phyloP scores from a whole-genome alignment of 2,797 vertebrate genomes.

The Hafferia zeledoni region DNA sequence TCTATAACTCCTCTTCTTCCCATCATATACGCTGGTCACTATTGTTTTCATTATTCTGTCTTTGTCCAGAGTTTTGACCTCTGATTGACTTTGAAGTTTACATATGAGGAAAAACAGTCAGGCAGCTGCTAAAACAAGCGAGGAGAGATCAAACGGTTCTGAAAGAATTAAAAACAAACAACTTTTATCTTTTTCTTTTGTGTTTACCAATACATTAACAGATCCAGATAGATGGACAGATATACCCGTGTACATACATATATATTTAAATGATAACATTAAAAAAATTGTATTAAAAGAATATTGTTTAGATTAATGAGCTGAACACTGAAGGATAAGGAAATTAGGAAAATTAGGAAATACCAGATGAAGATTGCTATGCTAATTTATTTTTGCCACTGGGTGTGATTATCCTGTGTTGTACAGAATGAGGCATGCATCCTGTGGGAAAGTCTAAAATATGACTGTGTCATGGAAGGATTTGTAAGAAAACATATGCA shows the following conservation, averaged over 20 bases:
- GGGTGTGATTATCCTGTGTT: conserved; percentile 57
- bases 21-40: not conserved
- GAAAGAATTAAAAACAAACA: conserved; percentile 67
- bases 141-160: conserved; percentile 43
- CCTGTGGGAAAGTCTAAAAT: conserved; percentile 60
- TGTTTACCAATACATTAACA: conserved; percentile 60
- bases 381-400: conserved; percentile 53
- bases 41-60: conserved; percentile 20
- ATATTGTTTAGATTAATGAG: conserved; percentile 19
- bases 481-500: conserved; percentile 20
- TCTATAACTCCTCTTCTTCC: not conserved
- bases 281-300: not conserved
- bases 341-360: conserved; percentile 64
- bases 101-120: conserved; percentile 53
- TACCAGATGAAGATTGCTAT: conserved; percentile 39
- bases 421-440: conserved; percentile 37
- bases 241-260: not conserved
- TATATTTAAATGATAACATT: not conserved
- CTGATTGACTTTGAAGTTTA: conserved; percentile 70
- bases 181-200: conserved; percentile 58
- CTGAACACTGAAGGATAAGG: not conserved
- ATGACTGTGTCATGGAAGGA: not conserved
- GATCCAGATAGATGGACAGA: conserved; percentile 31
- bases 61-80: conserved; percentile 59
- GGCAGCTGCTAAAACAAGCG: conserved; percentile 68